Evolutionary conservation across 1,140 invertebrate species (phyloP), one percentile per base, ranked within the genome.

Genomic region (Fopius arisanus): DNA sequence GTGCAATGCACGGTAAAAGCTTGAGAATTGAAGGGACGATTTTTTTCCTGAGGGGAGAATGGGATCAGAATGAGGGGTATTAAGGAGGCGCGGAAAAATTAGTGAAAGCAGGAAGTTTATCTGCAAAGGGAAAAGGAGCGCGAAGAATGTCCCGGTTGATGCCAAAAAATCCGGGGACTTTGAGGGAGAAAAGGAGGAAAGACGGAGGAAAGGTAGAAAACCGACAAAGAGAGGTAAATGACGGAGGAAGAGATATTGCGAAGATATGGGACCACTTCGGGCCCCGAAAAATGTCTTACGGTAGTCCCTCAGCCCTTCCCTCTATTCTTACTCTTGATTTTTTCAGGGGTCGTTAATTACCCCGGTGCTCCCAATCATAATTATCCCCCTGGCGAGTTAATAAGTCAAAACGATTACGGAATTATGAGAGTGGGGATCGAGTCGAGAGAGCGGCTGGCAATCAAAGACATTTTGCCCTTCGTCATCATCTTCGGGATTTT

Each of bases 311-410:
- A 21, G 3, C 37, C 66, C 19, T 26, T 21, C 16, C 37, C 19
- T 48, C 31, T 72, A 23, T 66, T 41, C 40, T 43, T 16, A 43
- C 16, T 59, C n/a, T 29, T 68, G 23, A 16, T 29, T 28, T 68
- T 67, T 78, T 69, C 74, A 70, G 76, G 75, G 70, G 26, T 74
- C 59, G 78, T 81, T 83, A 83, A 83, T 82, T 82, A 81, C 75
- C 78, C 73, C 59, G 72, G 48, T 12, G 54, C 54, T 59, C 71
- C 74, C 75, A 73, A 78, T 81, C 77, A 77, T 79, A 83, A 83
- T 83, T 83, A 82, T 77, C 76, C 75, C 73, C 33, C 19, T 48
- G 59, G 78, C 48, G 54, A 75, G 75, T 79, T 82, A 83, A 83
- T 76, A 77, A 81, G 78, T 78, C 69, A 63, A 28, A 62, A 43